Conservation (phyloP, 2,797 vertebrate species). For the Phoebastria nigripes region DNA sequence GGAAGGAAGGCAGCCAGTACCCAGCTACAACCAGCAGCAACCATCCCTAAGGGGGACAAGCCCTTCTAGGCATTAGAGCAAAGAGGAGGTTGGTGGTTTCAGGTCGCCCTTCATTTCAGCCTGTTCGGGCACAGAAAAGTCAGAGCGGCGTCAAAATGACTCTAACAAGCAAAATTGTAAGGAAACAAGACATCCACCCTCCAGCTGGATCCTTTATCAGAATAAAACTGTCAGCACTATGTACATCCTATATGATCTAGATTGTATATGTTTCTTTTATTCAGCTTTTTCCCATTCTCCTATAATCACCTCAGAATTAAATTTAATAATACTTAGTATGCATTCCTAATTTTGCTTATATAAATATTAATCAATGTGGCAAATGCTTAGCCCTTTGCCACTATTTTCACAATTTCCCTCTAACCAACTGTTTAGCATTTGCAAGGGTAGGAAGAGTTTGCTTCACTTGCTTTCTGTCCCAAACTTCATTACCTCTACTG, state of each 20-base stretch:
- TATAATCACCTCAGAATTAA: neutral
- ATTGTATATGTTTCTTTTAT: neutral
- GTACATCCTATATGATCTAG: neutral
- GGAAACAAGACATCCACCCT: neutral
- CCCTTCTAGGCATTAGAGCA: neutral
- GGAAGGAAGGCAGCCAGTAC: neutral
- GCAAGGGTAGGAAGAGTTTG: neutral
- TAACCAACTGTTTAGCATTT: neutral
- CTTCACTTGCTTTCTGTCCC: neutral
- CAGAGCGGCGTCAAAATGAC: neutral
- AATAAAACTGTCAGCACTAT: neutral
- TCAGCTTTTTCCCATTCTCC: neutral
- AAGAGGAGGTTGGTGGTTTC: neutral
- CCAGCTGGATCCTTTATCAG: neutral
- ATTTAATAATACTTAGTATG: neutral
- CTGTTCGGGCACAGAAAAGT: neutral
- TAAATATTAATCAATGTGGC: neutral
- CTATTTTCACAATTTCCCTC: neutral
- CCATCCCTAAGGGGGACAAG: neutral
- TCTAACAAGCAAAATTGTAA: neutral
- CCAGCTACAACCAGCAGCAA: neutral
- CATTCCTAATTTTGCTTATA: neutral
- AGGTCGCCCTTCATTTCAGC: neutral
- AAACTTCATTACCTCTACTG: neutral
- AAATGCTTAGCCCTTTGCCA: neutral